These are phyloP conservation scores for Caenorhabditis brenneri DNA, from an alignment of 1,140 invertebrate species.

Conservation along the genomic window DNA sequence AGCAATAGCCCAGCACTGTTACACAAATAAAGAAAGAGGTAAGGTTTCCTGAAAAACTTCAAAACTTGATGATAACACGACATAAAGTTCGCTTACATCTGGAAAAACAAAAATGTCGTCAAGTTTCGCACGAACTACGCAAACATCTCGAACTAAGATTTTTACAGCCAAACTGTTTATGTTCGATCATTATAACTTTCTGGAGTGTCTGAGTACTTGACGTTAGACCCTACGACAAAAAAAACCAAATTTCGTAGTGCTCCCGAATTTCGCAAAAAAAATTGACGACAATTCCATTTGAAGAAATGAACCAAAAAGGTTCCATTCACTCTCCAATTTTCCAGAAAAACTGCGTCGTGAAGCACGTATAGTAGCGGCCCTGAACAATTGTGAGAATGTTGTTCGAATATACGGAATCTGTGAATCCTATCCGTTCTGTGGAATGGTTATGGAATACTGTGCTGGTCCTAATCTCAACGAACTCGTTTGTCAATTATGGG, in stretches of 20 bases:
- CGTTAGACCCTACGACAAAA: too few relatives aligned
- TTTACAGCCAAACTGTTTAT: too few relatives aligned
- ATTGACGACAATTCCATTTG: too few relatives aligned
- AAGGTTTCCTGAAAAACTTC: neutral
- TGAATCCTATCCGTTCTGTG: neutral
- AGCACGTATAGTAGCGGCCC: neutral
- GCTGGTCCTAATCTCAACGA: neutral
- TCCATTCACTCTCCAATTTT: neutral
- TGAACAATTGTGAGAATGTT: neutral
- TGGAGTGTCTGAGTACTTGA: too few relatives aligned
- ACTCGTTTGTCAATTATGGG: neutral
- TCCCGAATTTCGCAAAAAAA: too few relatives aligned
- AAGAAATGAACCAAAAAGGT: neutral
- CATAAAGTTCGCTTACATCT: too few relatives aligned
- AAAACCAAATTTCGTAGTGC: too few relatives aligned
- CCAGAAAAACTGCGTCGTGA: neutral
- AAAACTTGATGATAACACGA: too few relatives aligned
- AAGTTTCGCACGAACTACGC: neutral
- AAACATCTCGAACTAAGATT: neutral
- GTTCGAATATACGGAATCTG: conserved; percentile 20
- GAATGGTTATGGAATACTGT: conserved; percentile 33
- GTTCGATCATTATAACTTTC: too few relatives aligned
- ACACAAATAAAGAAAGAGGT: neutral
- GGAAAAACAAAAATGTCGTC: neutral
- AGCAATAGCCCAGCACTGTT: neutral